These are phyloP conservation scores for Drosophila formosana DNA, from an alignment of 2,888 invertebrate genomes.

Conservation along the genomic window DNA sequence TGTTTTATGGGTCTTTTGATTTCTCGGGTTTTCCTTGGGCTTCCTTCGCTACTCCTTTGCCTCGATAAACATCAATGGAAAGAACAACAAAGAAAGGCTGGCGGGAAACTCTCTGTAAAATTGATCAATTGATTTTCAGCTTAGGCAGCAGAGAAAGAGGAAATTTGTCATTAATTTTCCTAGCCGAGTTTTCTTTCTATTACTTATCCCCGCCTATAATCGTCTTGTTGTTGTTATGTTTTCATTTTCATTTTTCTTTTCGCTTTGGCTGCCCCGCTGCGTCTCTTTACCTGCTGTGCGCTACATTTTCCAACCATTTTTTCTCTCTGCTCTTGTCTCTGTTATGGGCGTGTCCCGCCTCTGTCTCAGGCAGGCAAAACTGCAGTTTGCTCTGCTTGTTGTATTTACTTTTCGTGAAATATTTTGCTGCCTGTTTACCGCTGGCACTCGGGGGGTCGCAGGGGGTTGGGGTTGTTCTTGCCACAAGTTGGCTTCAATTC, in stretches of 20 bases:
- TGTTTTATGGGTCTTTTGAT: conserved; percentile 6
- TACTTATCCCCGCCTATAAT: conserved; percentile 1
- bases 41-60: not conserved
- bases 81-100: not conserved
- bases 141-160: conserved; percentile 7
- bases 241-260: conserved; percentile 14
- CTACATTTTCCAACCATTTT: conserved; percentile 43
- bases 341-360: conserved; percentile 19
- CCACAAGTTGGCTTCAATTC: conserved; percentile 10
- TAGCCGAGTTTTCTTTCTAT: conserved; percentile 7
- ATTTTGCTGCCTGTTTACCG: conserved; percentile 1
- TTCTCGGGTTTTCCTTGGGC: not conserved
- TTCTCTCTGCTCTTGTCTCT: conserved; percentile 10
- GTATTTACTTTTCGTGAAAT: not conserved
- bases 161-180: conserved; percentile 42
- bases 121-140: conserved; percentile 51
- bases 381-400: conserved; percentile 16
- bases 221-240: not conserved
- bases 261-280: conserved; percentile 19
- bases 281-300: conserved; percentile 54
- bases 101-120: conserved; percentile 30
- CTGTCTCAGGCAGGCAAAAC: conserved; percentile 11
- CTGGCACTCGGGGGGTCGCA: not conserved
- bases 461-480: not conserved
- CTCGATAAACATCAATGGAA: conserved; percentile 26